Percentiles rank a stretch among this genome's conserved stretches.
These are phyloP conservation scores for Protosalanx chinensis DNA, from an alignment of 2,797 vertebrate species.

Conservation along the genomic window DNA sequence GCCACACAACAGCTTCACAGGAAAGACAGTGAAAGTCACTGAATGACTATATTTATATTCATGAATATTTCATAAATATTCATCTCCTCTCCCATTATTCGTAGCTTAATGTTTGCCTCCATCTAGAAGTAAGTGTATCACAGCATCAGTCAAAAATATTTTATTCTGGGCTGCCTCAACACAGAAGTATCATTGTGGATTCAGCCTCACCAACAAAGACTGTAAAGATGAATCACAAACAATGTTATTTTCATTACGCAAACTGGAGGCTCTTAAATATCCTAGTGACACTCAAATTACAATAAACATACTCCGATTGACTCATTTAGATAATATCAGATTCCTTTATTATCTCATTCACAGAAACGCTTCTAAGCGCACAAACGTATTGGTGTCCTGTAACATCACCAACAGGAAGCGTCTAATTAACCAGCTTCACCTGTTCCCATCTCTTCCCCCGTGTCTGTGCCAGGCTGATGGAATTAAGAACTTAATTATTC, in stretches of 20 bases:
- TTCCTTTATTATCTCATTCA: neutral
- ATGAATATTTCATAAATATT: neutral
- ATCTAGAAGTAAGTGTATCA: constrained; percentile 2
- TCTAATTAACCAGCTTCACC: too few species aligned
- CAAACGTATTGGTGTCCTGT: neutral
- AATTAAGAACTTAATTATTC: too few species aligned
- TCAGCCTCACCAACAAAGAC: neutral
- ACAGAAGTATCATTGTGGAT: constrained; percentile 3
- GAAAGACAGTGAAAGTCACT: neutral
- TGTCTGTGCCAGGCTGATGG: too few species aligned
- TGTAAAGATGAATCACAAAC: neutral
- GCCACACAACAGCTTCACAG: neutral
- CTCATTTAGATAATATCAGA: neutral
- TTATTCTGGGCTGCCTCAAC: neutral
- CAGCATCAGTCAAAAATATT: neutral
- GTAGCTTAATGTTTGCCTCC: neutral
- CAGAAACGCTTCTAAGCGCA: neutral
- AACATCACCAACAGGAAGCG: too few species aligned
- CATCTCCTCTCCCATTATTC: neutral
- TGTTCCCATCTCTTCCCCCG: too few species aligned
- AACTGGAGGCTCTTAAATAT: neutral
- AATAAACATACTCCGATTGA: neutral
- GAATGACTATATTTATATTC: too few species aligned
- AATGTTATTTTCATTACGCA: neutral
- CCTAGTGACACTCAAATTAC: neutral